Evolutionary conservation across 2,888 invertebrate genomes (phyloP).

Genomic region (Periphyllus acericola): DNA sequence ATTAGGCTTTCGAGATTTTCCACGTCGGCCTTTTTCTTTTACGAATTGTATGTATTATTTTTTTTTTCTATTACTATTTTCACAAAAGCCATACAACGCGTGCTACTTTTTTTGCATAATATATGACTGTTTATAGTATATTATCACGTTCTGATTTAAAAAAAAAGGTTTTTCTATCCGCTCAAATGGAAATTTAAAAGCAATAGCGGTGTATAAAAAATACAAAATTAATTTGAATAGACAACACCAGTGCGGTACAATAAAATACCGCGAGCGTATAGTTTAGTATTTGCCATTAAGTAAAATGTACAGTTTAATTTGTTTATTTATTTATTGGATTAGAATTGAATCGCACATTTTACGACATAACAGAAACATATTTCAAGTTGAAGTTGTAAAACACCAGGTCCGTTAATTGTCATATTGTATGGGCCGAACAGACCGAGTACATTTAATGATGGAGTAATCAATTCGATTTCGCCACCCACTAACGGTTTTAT

Average conservation of each 20-base stretch:
- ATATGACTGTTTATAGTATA: too few species aligned
- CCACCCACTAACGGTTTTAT: constrained; percentile 17
- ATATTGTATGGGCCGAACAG: constrained; percentile 1
- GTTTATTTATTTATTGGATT: background rate
- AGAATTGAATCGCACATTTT: background rate
- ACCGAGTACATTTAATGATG: constrained; percentile 22
- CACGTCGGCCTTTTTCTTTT: too few species aligned
- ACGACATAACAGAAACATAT: constrained; percentile 3
- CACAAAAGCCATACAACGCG: too few species aligned
- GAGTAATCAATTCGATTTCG: constrained; percentile 17
- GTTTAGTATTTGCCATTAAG: background rate
- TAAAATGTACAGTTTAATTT: background rate
- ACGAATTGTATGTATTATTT: too few species aligned
- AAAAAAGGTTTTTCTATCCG: background rate
- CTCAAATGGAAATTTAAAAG: background rate
- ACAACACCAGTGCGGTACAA: background rate
- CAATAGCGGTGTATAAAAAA: background rate
- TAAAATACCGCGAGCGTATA: background rate
- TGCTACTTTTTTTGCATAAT: too few species aligned
- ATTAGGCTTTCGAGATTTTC: too few species aligned
- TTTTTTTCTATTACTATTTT: too few species aligned
- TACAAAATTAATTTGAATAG: background rate
- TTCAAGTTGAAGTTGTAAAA: background rate
- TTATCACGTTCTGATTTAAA: too few species aligned
- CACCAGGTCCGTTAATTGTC: constrained; percentile 31